Conservation (phyloP, 2,113 vertebrate genomes). For the Mustela nigripes region DNA sequence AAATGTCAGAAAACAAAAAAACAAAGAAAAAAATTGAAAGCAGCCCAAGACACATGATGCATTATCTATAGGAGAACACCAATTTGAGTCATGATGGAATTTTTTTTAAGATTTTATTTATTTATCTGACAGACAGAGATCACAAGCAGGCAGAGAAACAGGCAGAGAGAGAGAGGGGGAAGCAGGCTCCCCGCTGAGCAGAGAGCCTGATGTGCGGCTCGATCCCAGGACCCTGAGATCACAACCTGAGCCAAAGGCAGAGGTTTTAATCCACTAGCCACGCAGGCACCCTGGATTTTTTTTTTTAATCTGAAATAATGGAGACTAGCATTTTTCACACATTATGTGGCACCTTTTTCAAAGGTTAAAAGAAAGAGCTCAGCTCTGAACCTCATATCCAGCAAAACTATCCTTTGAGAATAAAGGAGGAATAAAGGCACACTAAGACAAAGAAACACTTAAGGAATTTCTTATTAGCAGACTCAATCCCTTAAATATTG, state of each 20-base stretch:
- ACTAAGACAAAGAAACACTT: neutral
- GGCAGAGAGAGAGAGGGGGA: too few relatives aligned
- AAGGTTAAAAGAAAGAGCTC: neutral
- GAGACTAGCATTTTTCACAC: neutral
- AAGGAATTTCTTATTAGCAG: neutral
- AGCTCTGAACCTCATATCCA: neutral
- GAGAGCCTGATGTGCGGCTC: too few relatives aligned
- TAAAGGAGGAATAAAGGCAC: neutral
- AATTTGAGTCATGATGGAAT: neutral
- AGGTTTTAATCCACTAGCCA: too few relatives aligned
- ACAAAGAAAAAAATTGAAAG: neutral
- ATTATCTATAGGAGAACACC: neutral
- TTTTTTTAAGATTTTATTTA: too few relatives aligned
- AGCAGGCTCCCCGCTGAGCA: too few relatives aligned
- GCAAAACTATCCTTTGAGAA: neutral
- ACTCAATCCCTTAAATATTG: neutral
- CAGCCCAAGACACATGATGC: neutral
- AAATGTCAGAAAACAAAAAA: conserved; percentile 1
- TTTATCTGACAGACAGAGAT: too few relatives aligned
- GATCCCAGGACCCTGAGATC: too few relatives aligned
- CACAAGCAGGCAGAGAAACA: too few relatives aligned
- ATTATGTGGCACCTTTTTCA: neutral
- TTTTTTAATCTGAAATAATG: neutral
- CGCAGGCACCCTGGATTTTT: neutral
- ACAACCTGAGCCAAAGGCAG: too few relatives aligned